Base-by-base conservation (phyloP, 1,140 invertebrate genomes). In the Neodiprion pinetum region DNA sequence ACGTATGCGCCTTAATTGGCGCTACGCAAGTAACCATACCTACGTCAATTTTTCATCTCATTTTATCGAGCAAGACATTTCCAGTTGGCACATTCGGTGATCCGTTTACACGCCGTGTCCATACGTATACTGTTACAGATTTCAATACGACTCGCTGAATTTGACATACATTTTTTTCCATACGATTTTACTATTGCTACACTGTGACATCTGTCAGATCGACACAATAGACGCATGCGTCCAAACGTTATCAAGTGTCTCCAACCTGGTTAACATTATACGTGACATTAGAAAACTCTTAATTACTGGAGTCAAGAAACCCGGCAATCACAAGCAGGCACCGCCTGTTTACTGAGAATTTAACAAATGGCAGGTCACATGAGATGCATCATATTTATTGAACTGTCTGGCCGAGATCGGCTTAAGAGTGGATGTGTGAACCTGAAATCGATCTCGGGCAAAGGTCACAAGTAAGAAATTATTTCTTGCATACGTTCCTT, bases 1-100 rank as follows among this genome's bases (percentile, higher is more conserved):
- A 77, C 72, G 78, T 77, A 80, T 78, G 77, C 74, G 72, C 78
- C 79, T 81, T 81, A 83, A 83, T 83, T 83, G 78, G 78, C 75
- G 61, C 74, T 73, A 73, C 73, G 72, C 12, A 61, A 40, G 23
- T 70, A 65, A 65, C 67, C 67, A 48, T 72, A 50, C 67, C 67
- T 65, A 48, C 73, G 67, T n/a, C 48, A 49, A 8, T 50, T 21
- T 50, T 61, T 65, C 10, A 40, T 65, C 67, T 28, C 28, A 67
- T 67, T 40, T 71, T 70, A 50, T 12, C 48, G 28, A 21, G 12
- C 11, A 28, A 48, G 68, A 69, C 17, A 69, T 69, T 40, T 40
- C 28, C 28, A 40, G 28, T 40, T 12, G 67, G 4, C 23, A 69
- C 67, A 5, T 47, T 23, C 11, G 21, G 14, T 69, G 21, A 23